Conservation (phyloP, 2,797 vertebrate genomes). For the Myripristis murdjan region DNA sequence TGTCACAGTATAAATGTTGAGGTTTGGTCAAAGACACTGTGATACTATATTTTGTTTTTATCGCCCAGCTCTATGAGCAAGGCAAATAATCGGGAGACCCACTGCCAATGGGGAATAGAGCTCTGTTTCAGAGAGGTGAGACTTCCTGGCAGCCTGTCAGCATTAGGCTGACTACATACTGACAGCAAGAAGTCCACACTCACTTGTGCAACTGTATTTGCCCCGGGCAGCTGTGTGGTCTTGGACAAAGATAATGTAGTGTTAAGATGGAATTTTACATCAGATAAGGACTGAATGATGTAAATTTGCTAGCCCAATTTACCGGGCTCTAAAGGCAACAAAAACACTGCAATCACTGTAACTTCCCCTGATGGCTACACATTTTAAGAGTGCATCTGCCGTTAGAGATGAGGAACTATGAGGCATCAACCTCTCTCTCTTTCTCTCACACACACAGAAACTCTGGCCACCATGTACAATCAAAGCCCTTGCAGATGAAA, state of each 20-base stretch:
- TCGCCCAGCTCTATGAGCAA: too few species aligned
- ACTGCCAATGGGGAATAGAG: background rate
- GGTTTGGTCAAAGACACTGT: too few species aligned
- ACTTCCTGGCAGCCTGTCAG: background rate
- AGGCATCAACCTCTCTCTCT: constrained; percentile 6
- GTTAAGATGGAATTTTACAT: background rate
- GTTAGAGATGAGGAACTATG: constrained; percentile 37
- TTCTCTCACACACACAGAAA: constrained; percentile 20
- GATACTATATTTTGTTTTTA: too few species aligned
- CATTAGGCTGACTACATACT: background rate
- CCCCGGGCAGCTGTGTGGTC: background rate
- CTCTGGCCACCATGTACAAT: constrained; percentile 44
- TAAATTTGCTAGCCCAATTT: background rate
- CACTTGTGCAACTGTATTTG: background rate
- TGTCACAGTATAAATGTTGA: too few species aligned
- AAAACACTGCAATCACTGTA: background rate
- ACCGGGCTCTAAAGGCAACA: background rate
- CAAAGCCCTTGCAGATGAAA: constrained; percentile 76
- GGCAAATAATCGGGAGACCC: constrained; percentile 1
- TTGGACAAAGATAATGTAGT: background rate
- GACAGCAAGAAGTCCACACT: background rate
- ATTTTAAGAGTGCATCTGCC: constrained; percentile 1
- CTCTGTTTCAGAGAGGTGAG: background rate
- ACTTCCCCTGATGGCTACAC: background rate
- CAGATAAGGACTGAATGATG: background rate